Percentiles rank a stretch among this genome's conserved stretches.
Evolutionary conservation across 2,797 vertebrate genomes (phyloP).

Genomic region (Parambassis ranga): DNA sequence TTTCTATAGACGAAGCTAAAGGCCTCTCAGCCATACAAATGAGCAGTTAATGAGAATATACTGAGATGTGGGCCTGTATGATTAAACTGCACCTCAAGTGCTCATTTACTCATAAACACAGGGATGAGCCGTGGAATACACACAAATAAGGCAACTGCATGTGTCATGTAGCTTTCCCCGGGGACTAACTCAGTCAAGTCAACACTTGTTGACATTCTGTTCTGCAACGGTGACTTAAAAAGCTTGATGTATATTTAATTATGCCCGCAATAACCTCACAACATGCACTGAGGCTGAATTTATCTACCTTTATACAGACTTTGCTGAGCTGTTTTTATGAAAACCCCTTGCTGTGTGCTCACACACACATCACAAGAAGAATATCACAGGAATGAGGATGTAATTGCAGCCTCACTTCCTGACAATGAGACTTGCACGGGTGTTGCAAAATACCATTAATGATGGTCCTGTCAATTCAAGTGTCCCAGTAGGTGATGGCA

Average conservation of each 20-base stretch:
- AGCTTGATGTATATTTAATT: slow-evolving; percentile 61
- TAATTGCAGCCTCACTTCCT: background rate
- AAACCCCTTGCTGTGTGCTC: background rate
- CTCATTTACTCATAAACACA: slow-evolving; percentile 38
- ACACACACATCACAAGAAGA: background rate
- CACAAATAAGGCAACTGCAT: background rate
- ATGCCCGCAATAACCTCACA: slow-evolving; percentile 33
- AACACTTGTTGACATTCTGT: slow-evolving; percentile 42
- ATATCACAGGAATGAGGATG: background rate
- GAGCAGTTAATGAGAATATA: too few relatives aligned
- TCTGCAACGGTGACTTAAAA: slow-evolving; percentile 51
- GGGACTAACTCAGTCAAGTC: slow-evolving; percentile 30
- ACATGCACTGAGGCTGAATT: slow-evolving; percentile 13
- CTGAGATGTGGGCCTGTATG: background rate
- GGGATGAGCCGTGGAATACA: background rate
- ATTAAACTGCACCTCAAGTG: slow-evolving; percentile 29
- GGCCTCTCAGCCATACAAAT: too few relatives aligned
- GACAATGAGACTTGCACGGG: background rate
- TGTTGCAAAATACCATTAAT: background rate
- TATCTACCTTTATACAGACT: slow-evolving; percentile 34
- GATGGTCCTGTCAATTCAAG: background rate
- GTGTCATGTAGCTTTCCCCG: slow-evolving; percentile 19
- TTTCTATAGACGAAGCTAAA: too few relatives aligned
- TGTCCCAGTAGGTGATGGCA: background rate
- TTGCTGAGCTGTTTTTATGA: slow-evolving; percentile 26